Percentiles rank a stretch among this genome's conserved stretches.
phyloP scores from a whole-genome alignment of 2,113 vertebrate genomes.

The Eonycteris spelaea region DNA sequence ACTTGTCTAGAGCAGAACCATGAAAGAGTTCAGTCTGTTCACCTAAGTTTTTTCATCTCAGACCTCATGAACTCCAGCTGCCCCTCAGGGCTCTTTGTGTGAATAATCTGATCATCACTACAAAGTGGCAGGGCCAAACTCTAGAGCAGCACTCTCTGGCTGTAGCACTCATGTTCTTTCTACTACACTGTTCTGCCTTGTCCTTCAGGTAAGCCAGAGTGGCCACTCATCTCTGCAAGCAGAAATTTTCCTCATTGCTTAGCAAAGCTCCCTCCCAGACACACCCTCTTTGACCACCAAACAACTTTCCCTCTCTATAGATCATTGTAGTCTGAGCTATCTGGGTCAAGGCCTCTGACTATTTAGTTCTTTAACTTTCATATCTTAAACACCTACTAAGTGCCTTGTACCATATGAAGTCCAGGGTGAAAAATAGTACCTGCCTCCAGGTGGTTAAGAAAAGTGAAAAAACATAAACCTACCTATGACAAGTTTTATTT shows the following conservation, averaged over 20 bases:
- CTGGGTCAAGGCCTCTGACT: background rate
- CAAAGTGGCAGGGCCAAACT: background rate
- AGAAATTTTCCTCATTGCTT: background rate
- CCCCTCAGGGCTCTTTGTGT: fast-evolving
- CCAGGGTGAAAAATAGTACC: background rate
- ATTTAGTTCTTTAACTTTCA: background rate
- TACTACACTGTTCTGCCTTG: background rate
- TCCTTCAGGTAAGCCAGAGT: background rate
- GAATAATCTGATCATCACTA: background rate
- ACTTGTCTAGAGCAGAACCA: background rate
- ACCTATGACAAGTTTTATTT: background rate
- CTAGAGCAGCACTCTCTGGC: background rate
- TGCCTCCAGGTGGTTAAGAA: background rate
- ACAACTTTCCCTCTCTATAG: background rate
- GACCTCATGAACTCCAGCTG: background rate
- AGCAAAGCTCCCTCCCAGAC: background rate
- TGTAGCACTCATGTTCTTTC: background rate
- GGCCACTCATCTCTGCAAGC: background rate
- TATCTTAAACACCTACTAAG: background rate
- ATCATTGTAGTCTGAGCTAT: background rate
- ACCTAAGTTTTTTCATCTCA: background rate
- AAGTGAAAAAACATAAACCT: background rate
- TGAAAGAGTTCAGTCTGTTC: background rate
- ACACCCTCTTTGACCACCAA: background rate
- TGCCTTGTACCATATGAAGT: background rate